Percentiles rank a stretch among this genome's conserved stretches.
These are phyloP conservation scores for Trissonchulus latispiculum DNA, from an alignment of 2,888 invertebrate genomes.

Conservation along the genomic window DNA sequence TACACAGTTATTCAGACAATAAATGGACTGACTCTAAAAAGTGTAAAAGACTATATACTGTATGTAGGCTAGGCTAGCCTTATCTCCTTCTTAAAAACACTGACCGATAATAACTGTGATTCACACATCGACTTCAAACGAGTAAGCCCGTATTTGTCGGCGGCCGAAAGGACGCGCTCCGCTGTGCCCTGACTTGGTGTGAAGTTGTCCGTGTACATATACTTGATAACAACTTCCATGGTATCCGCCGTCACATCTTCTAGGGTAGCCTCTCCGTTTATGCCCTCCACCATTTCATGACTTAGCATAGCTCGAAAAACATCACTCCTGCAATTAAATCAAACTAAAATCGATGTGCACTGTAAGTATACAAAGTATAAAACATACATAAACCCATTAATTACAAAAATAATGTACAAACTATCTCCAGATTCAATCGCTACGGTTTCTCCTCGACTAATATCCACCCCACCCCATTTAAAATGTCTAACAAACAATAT, in stretches of 20 bases:
- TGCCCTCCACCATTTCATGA: conserved; percentile 86
- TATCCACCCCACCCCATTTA: too few relatives aligned
- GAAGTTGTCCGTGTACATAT: conserved; percentile 71
- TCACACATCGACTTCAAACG: conserved; percentile 15
- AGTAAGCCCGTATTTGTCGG: conserved; percentile 60
- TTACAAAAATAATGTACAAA: too few relatives aligned
- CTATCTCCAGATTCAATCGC: too few relatives aligned
- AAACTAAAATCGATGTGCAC: background rate
- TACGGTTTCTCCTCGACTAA: too few relatives aligned
- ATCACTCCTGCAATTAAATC: conserved; percentile 62
- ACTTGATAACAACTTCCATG: conserved; percentile 86
- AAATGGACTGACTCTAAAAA: too few relatives aligned
- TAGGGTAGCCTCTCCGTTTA: conserved; percentile 69
- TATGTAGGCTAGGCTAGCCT: too few relatives aligned
- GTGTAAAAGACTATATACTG: too few relatives aligned
- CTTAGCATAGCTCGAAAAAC: conserved; percentile 99
- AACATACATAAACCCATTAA: too few relatives aligned
- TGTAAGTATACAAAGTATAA: background rate
- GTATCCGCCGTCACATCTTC: conserved; percentile 56
- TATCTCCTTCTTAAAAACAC: too few relatives aligned
- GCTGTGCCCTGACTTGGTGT: conserved; percentile 78
- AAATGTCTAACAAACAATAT: too few relatives aligned
- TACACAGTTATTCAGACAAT: too few relatives aligned
- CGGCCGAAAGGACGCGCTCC: conserved; percentile 89
- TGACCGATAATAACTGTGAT: background rate